Conservation (phyloP, 2,888 invertebrate species). For the Apamea monoglypha region DNA sequence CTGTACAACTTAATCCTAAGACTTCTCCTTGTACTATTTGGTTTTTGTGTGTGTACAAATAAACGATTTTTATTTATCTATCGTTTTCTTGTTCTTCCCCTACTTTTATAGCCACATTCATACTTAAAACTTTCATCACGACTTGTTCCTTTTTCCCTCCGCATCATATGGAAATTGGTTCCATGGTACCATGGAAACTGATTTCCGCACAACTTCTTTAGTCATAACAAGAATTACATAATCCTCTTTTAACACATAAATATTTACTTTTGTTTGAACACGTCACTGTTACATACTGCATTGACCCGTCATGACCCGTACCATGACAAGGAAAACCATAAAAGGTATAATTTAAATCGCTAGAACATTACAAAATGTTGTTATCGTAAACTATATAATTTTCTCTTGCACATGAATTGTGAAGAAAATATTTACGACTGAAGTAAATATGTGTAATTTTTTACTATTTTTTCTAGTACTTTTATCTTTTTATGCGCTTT, state of each 20-base stretch:
- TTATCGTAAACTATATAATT: slow-evolving; percentile 14
- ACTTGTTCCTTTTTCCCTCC: no score
- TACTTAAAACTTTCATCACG: no score
- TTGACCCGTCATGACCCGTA: slow-evolving; percentile 41
- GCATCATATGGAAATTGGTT: no score
- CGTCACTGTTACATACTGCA: slow-evolving; percentile 23
- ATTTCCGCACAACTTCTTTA: neutral
- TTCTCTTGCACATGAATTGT: slow-evolving; percentile 15
- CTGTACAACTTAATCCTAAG: no score
- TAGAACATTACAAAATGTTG: slow-evolving; percentile 34
- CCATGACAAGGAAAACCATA: slow-evolving; percentile 31
- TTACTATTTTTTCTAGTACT: neutral
- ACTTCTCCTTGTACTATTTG: no score
- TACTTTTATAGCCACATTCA: no score
- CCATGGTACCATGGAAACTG: no score
- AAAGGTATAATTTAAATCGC: slow-evolving; percentile 21
- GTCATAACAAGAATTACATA: neutral
- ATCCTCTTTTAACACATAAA: neutral
- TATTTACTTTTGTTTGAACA: neutral
- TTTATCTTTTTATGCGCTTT: slow-evolving; percentile 12
- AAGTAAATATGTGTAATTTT: slow-evolving; percentile 19
- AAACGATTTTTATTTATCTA: no score
- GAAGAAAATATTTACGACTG: slow-evolving; percentile 13
- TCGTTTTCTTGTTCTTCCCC: no score
- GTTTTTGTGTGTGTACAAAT: no score